Conservation (phyloP, 2,113 vertebrate genomes). For the Tachuris rubrigastra region DNA sequence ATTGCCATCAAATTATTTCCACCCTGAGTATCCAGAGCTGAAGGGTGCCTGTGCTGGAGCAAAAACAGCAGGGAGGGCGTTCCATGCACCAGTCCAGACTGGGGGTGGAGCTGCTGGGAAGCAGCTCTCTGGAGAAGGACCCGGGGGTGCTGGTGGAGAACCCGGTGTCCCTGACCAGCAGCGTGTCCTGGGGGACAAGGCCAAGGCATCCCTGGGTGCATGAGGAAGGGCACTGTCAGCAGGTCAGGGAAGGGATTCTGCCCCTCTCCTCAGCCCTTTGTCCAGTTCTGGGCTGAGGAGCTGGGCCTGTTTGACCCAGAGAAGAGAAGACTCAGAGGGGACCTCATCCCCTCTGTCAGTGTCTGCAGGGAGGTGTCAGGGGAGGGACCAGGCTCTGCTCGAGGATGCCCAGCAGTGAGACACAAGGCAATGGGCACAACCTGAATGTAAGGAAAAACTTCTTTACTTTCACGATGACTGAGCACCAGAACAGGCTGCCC, state of each 20-base stretch:
- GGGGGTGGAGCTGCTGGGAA: neutral
- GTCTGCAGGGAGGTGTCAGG: neutral
- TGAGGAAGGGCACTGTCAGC: neutral
- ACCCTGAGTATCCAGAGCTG: neutral
- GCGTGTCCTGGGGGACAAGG: neutral
- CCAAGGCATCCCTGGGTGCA: rapidly evolving
- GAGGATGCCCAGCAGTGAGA: neutral
- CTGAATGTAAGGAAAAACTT: neutral
- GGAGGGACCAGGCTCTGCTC: neutral
- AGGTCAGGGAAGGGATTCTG: neutral
- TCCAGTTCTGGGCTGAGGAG: neutral
- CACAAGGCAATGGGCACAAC: neutral
- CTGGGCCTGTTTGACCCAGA: neutral
- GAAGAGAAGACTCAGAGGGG: neutral
- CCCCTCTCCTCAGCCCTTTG: neutral
- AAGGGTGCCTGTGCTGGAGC: rapidly evolving
- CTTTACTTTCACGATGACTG: neutral
- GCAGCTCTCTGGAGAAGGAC: neutral
- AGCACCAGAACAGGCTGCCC: neutral
- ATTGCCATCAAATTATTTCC: neutral
- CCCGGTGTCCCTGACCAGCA: neutral
- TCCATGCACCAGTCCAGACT: neutral
- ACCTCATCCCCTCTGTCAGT: neutral
- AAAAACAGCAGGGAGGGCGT: neutral
- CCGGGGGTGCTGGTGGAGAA: neutral